Base-by-base conservation (phyloP, 1,140 invertebrate species). In the Macrosteles quadrilineatus region DNA sequence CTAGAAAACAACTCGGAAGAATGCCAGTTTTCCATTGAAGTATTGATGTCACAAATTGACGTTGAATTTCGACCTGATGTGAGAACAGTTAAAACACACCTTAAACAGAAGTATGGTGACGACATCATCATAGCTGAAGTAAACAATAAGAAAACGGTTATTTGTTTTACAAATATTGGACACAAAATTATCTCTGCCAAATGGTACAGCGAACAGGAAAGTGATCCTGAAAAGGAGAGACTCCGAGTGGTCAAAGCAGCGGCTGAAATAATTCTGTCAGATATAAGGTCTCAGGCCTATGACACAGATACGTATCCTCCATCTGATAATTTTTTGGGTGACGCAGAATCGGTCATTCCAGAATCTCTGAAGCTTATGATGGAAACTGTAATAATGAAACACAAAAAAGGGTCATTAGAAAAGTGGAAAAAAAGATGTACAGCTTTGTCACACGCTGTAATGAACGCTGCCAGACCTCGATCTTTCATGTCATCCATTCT, bases 241-340 rank as follows among this genome's bases (percentile, higher is more conserved):
- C 63, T 76, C 1, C 74, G 73, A 75, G 68, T 76, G 29, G 47
- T 80, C 57, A 68, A 77, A 57, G 75, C 76, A 55, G 77, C 77
- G 30, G 78, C 75, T 71, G 73, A 64, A 53, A 80, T 80, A 55
- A 77, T 79, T 74, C 36, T 73, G 11, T 73, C 78, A 71, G 77
- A 80, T 73, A 80, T 80, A 69, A 64, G 70, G 75, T 71, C 75
- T 27, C 0, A 43, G 57, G 72, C 76, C 23, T 73, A 79, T 76
- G 76, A 80, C 67, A 76, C 69, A 73, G 57, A 36, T 65, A 72
- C 64, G 4, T 79, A 78, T 47, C 76, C 76, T 31, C 75, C 77
- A 71, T 73, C 76, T 21, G 36, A 30, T 19, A 32, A 68, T 19
- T 66, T 72, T 45, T 68, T 67, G 40, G 9, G 57, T 29, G 36